Conservation (phyloP, 2,797 vertebrate species). For the Acrossocheilus fasciatus region DNA sequence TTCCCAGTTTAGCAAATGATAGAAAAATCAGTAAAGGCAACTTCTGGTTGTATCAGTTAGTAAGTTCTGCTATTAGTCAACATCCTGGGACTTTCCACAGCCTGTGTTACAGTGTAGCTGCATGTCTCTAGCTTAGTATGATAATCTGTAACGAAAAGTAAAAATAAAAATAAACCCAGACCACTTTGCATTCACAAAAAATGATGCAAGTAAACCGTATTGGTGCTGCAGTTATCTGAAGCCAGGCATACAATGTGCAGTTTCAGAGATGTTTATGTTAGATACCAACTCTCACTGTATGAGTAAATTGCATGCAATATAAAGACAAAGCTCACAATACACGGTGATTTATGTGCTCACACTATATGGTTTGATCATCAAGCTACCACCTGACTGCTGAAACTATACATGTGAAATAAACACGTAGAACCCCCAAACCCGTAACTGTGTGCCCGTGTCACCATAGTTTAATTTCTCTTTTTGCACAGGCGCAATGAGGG, state of each 20-base stretch:
- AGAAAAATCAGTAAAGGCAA: not conserved
- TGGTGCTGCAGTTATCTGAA: not conserved
- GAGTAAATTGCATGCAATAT: not conserved
- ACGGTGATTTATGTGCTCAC: not conserved
- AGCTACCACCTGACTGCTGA: not conserved
- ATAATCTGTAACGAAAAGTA: not conserved
- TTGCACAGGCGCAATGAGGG: not conserved
- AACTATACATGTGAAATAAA: not conserved
- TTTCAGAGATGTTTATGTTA: not conserved
- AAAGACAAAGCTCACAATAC: not conserved
- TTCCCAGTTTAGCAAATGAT: not conserved
- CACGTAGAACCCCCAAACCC: not conserved
- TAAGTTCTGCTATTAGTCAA: not conserved
- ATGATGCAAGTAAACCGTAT: not conserved
- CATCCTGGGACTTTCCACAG: not conserved
- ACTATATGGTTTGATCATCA: not conserved
- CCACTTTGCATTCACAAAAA: not conserved
- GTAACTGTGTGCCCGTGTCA: not conserved
- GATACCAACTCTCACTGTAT: not conserved
- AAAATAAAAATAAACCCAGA: slow-evolving; percentile 5
- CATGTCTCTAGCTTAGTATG: not conserved
- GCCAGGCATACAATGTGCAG: not conserved
- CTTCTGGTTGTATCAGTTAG: not conserved
- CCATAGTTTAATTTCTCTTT: not conserved
- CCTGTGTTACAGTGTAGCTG: not conserved